Percentiles rank a stretch among this genome's conserved stretches.
Conservation (phyloP, 2,797 vertebrate species). For the Caiman crocodilus region DNA sequence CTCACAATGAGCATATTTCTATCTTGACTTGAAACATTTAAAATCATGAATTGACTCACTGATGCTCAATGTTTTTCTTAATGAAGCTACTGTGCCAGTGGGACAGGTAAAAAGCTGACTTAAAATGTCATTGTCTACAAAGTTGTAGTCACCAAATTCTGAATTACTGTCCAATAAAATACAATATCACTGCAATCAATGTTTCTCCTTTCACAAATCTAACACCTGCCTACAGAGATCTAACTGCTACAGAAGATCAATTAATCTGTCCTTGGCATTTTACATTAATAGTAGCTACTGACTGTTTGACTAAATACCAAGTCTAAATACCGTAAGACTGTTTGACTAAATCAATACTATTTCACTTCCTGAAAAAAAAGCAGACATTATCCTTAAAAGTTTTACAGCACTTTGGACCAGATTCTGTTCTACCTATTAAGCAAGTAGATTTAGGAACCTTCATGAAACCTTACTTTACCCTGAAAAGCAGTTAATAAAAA, state of each 20-base stretch:
- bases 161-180: not conserved
- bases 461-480: no score
- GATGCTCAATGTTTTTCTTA: not conserved
- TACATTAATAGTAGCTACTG: not conserved
- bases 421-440: no score
- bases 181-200: not conserved
- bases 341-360: not conserved
- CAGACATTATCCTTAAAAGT: fast-evolving
- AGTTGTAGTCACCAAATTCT: not conserved
- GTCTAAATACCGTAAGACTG: not conserved
- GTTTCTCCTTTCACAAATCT: not conserved
- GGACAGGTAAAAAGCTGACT: not conserved
- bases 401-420: not conserved
- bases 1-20: not conserved
- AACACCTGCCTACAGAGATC: fast-evolving
- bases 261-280: not conserved
- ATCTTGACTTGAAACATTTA: not conserved
- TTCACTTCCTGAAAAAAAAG: not conserved
- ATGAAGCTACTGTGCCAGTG: fast-evolving
- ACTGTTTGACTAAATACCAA: not conserved
- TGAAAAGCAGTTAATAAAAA: no score
- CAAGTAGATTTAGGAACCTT: no score
- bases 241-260: not conserved
- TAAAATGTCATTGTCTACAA: not conserved
- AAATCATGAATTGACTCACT: not conserved